Conservation (phyloP, 2,797 vertebrate genomes). For the Varecia variegata region DNA sequence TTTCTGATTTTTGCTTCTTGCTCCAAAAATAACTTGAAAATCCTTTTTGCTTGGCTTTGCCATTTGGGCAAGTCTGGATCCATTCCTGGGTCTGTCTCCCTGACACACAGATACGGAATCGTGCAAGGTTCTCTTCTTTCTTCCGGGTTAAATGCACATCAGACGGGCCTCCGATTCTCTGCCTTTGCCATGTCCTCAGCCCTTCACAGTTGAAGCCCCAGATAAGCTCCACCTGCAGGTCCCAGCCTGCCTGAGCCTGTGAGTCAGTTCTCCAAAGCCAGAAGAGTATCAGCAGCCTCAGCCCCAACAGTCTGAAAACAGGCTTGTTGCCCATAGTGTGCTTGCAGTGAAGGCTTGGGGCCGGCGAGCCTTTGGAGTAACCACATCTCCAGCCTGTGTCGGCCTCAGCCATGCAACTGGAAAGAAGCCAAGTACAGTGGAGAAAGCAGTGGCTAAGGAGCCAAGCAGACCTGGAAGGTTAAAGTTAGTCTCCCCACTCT, state of each 20-base stretch:
- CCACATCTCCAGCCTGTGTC: neutral
- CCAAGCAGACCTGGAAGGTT: neutral
- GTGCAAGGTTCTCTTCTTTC: neutral
- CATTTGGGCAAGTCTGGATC: neutral
- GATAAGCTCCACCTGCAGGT: neutral
- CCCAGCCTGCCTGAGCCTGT: neutral
- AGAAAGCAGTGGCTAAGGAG: neutral
- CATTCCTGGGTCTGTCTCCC: neutral
- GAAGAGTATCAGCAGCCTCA: neutral
- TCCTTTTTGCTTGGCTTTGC: slow-evolving; percentile 10
- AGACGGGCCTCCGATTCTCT: neutral
- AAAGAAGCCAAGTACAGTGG: neutral
- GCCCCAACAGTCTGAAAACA: neutral
- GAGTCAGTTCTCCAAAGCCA: slow-evolving; percentile 8
- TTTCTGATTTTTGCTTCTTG: slow-evolving; percentile 4
- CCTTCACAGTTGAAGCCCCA: neutral
- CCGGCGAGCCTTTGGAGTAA: neutral
- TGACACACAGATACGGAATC: neutral
- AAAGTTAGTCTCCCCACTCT: neutral
- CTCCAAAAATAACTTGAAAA: neutral
- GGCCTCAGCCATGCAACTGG: neutral
- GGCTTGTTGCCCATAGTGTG: neutral
- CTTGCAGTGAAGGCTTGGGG: neutral
- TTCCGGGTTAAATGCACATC: neutral
- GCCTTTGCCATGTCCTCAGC: neutral